Percentiles rank a stretch among this genome's conserved stretches.
Evolutionary conservation across 1,140 invertebrate species (phyloP).

Genomic region (Drosophila nigrodunni): DNA sequence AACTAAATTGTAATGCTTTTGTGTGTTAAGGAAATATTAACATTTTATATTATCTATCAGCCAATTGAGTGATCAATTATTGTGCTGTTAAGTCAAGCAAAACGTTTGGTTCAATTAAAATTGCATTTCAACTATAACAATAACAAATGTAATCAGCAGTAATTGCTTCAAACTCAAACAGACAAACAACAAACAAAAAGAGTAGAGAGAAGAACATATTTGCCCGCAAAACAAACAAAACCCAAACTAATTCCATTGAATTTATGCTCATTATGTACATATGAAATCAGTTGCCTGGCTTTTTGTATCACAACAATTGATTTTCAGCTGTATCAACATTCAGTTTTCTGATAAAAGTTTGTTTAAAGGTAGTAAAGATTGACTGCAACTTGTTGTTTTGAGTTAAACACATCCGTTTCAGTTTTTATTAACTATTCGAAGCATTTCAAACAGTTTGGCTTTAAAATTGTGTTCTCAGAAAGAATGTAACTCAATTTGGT

Average conservation of each 20-base stretch:
- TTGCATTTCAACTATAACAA: conserved; percentile 53
- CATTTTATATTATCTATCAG: conserved; percentile 23
- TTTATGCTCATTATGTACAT: conserved; percentile 15
- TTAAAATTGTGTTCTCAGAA: no score
- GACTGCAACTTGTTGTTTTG: no score
- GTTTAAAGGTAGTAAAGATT: background rate
- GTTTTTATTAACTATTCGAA: no score
- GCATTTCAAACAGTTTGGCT: no score
- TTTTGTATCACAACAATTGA: conserved; percentile 22
- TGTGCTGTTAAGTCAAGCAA: background rate
- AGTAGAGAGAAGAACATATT: no score
- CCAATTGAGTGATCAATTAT: background rate
- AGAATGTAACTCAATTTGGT: no score
- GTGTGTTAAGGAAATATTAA: background rate
- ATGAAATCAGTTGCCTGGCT: conserved; percentile 2
- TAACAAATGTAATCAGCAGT: conserved; percentile 61
- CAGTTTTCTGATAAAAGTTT: background rate
- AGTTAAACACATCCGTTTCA: no score
- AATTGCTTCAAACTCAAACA: conserved; percentile 58
- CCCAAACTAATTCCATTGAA: conserved; percentile 15
- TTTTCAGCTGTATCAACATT: background rate
- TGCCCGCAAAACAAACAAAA: conserved; percentile 20
- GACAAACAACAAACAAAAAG: conserved; percentile 1
- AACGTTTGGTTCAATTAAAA: conserved; percentile 24
- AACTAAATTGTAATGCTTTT: conserved; percentile 5